Conservation (phyloP, 1,140 invertebrate species). For the Cotesia typhae region DNA sequence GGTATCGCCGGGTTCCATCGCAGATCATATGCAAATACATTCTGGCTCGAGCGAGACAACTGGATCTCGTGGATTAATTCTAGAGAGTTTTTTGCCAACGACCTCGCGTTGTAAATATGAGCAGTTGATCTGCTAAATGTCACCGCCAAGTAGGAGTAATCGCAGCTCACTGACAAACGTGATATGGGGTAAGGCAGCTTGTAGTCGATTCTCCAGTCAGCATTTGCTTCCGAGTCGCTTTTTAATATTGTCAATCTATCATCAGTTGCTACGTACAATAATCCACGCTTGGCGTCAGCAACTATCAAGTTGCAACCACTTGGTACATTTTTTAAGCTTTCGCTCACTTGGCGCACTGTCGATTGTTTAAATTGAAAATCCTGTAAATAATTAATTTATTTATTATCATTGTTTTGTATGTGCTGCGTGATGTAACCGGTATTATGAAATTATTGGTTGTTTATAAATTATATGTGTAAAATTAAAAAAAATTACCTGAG, state of each 20-base stretch:
- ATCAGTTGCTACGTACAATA: slow-evolving; percentile 56
- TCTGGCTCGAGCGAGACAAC: slow-evolving; percentile 42
- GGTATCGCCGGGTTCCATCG: slow-evolving; percentile 61
- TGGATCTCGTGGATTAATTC: slow-evolving; percentile 52
- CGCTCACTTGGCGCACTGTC: slow-evolving; percentile 48
- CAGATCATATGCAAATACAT: slow-evolving; percentile 50
- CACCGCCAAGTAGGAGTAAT: slow-evolving; percentile 56
- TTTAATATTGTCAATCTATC: slow-evolving; percentile 56
- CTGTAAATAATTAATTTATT: slow-evolving; percentile 43
- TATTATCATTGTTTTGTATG: no score
- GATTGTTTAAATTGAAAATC: slow-evolving; percentile 60
- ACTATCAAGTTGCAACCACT: slow-evolving; percentile 51
- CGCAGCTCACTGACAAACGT: slow-evolving; percentile 57
- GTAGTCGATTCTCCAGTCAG: slow-evolving; percentile 55
- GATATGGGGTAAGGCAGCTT: slow-evolving; percentile 46
- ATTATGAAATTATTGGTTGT: background rate
- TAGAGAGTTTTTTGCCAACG: slow-evolving; percentile 51
- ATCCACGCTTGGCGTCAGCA: slow-evolving; percentile 55
- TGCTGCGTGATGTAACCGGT: background rate
- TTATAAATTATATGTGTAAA: background rate
- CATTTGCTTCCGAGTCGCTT: slow-evolving; percentile 38
- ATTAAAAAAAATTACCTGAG: background rate
- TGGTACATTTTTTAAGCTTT: slow-evolving; percentile 47
- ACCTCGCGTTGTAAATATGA: slow-evolving; percentile 54
- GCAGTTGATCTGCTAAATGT: slow-evolving; percentile 46